Percentiles rank a stretch among this genome's conserved stretches.
phyloP scores from a whole-genome alignment of 1,140 invertebrate genomes.

The Aricia agestis region DNA sequence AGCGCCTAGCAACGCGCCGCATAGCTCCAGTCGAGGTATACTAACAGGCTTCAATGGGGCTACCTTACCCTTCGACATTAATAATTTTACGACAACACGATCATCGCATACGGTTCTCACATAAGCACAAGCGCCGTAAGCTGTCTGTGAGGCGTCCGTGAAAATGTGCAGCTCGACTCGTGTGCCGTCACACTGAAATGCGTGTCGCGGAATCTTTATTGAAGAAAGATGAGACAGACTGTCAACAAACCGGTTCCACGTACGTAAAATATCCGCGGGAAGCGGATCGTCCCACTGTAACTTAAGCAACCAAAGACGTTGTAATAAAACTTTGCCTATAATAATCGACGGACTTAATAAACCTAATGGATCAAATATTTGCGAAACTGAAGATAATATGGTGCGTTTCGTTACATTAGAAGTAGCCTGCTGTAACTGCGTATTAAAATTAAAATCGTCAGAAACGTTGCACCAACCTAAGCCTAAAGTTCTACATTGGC shows the following conservation, averaged over 20 bases:
- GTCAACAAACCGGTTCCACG: constrained; percentile 11
- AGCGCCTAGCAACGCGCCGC: constrained; percentile 19
- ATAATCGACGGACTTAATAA: constrained; percentile 24
- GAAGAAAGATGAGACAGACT: constrained; percentile 8
- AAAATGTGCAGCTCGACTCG: constrained; percentile 26
- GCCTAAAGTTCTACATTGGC: constrained; percentile 21
- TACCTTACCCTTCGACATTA: neutral
- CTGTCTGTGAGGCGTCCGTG: constrained; percentile 25
- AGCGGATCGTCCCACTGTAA: constrained; percentile 42
- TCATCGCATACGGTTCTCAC: neutral
- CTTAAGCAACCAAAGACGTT: constrained; percentile 37
- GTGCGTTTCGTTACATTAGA: constrained; percentile 16
- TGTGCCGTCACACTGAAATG: neutral
- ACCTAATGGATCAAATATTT: constrained; percentile 27
- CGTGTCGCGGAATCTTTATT: constrained; percentile 15
- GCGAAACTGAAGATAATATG: constrained; percentile 20
- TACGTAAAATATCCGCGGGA: constrained; percentile 15
- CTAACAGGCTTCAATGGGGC: too few species aligned
- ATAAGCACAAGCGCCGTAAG: constrained; percentile 19
- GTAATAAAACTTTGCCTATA: constrained; percentile 34
- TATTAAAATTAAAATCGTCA: constrained; percentile 24
- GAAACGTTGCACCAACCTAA: constrained; percentile 19
- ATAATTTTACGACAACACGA: neutral
- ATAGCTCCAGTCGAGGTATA: constrained; percentile 9
- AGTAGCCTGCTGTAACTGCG: constrained; percentile 8